phyloP scores from a whole-genome alignment of 2,888 invertebrate genomes.

The Macropis europaea region DNA sequence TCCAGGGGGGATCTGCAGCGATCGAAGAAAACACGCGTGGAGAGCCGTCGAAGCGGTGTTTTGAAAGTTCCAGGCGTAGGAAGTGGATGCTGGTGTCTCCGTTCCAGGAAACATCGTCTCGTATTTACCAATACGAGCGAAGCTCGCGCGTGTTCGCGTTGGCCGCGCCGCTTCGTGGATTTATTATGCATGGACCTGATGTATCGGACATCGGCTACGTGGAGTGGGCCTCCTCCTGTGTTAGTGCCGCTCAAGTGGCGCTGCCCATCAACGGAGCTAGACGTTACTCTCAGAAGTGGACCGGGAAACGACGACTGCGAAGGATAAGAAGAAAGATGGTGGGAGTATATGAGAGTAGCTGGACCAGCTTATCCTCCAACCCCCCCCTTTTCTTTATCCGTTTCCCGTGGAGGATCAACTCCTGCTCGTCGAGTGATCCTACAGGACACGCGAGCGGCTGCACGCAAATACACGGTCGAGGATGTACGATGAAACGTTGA shows the following conservation, averaged over 20 bases:
- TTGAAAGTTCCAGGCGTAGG: conserved; percentile 56
- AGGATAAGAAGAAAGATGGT: conserved; percentile 66
- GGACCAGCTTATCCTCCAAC: conserved; percentile 23
- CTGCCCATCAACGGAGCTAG: conserved; percentile 56
- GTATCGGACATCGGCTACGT: conserved; percentile 75
- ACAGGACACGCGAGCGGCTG: conserved; percentile 22
- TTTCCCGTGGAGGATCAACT: conserved; percentile 35
- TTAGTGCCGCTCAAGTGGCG: conserved; percentile 50
- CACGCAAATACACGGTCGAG: conserved; percentile 24
- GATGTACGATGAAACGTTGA: too few relatives aligned
- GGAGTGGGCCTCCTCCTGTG: conserved; percentile 14
- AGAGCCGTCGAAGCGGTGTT: conserved; percentile 45
- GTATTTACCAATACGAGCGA: conserved; percentile 23
- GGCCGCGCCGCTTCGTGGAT: conserved; percentile 60
- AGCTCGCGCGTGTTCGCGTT: conserved; percentile 35
- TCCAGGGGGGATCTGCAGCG: conserved; percentile 62
- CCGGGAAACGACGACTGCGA: conserved; percentile 64
- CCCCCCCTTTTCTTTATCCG: conserved; percentile 27
- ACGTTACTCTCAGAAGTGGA: conserved; percentile 71
- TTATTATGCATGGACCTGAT: conserved; percentile 78
- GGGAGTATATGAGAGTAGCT: conserved; percentile 49
- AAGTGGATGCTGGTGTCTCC: conserved; percentile 49
- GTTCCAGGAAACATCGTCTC: conserved; percentile 11
- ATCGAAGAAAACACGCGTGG: conserved; percentile 23
- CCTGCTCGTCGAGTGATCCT: conserved; percentile 13